phyloP scores from a whole-genome alignment of 1,140 invertebrate species.

The Drosophila sulfurigaster region DNA sequence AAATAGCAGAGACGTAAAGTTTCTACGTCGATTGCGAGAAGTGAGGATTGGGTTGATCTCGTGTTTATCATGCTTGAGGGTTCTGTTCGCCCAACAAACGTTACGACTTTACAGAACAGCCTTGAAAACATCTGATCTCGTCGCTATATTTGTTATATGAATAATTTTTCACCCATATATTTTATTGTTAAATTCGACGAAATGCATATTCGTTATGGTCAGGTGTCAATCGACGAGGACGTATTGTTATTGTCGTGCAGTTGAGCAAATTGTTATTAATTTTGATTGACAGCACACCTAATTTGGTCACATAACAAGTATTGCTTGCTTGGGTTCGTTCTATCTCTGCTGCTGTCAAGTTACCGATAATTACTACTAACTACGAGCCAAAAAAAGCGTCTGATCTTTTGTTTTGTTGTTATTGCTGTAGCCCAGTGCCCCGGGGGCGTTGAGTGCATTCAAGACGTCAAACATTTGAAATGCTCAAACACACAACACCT shows the following conservation, averaged over 20 bases:
- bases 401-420: slow-evolving; percentile 6
- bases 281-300: slow-evolving; percentile 69
- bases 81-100: slow-evolving; percentile 74
- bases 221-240: slow-evolving; percentile 38
- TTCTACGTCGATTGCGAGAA: neutral
- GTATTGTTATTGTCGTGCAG: slow-evolving; percentile 16
- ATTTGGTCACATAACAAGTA: slow-evolving; percentile 46
- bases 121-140: slow-evolving; percentile 76
- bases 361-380: slow-evolving; percentile 63
- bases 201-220: slow-evolving; percentile 7
- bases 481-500: slow-evolving; percentile 14
- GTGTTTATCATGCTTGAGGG: slow-evolving; percentile 63
- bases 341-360: slow-evolving; percentile 38
- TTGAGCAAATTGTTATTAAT: slow-evolving; percentile 37
- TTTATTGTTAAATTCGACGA: neutral
- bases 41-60: slow-evolving; percentile 72
- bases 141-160: slow-evolving; percentile 19
- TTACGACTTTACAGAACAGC: slow-evolving; percentile 74
- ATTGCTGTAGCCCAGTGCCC: neutral
- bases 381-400: slow-evolving; percentile 55
- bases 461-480: slow-evolving; percentile 40
- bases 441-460: slow-evolving; percentile 64
- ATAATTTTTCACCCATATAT: neutral
- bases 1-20: neutral
- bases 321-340: neutral